Evolutionary conservation across 2,888 invertebrate genomes (phyloP).

Genomic region (Polydrusus cervinus): DNA sequence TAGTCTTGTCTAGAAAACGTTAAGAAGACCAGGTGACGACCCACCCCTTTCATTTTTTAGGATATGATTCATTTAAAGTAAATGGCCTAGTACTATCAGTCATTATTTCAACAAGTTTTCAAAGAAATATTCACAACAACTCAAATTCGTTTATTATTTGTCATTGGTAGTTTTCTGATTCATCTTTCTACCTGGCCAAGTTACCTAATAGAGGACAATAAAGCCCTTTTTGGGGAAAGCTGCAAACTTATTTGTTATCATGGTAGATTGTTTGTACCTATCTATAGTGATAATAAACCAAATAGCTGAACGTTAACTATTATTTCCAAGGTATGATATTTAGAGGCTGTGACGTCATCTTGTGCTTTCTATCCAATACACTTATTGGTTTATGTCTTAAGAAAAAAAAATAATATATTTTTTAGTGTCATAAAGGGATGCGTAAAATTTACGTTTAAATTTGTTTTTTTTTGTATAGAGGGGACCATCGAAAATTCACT

Average conservation of each 20-base stretch:
- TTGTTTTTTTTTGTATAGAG: no score
- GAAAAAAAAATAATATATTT: no score
- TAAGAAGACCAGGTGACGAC: neutral
- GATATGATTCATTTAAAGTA: conserved; percentile 1
- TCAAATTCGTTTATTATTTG: neutral
- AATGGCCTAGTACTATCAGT: neutral
- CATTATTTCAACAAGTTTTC: neutral
- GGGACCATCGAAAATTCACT: no score
- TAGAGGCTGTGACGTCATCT: no score
- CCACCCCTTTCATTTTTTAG: neutral
- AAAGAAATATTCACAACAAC: neutral
- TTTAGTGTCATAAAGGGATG: no score
- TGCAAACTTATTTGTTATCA: conserved; percentile 21
- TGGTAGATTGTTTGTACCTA: neutral
- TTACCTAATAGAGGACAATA: neutral
- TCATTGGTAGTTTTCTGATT: neutral
- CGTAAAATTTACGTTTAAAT: no score
- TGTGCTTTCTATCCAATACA: no score
- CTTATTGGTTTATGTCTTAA: no score
- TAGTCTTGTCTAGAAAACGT: no score
- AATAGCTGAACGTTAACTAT: neutral
- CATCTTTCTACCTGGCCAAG: conserved; percentile 12
- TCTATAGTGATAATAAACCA: no score
- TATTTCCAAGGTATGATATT: no score
- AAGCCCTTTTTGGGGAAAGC: neutral